A percentile compares a stretch with the other conserved stretches of the same genome.
Conservation (phyloP, 2,113 vertebrate species). For the Paratilapia polleni region DNA sequence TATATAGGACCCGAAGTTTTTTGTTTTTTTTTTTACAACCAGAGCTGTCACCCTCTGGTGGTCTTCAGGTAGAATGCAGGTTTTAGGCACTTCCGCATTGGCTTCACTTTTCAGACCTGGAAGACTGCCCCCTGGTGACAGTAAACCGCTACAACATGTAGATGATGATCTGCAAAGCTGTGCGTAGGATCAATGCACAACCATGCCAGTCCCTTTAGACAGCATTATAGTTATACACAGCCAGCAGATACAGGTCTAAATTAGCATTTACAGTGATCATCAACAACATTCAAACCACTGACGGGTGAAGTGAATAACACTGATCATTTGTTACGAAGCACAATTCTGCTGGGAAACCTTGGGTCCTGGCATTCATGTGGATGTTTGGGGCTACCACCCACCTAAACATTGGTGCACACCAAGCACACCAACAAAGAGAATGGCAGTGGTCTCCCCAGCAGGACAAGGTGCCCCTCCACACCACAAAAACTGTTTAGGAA, state of each 20-base stretch:
- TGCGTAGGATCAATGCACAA: not conserved
- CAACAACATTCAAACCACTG: not conserved
- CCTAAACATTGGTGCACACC: not conserved
- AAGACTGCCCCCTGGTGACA: not conserved
- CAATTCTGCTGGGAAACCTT: not conserved
- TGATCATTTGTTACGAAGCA: not conserved
- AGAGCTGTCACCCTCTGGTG: no score
- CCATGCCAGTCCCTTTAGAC: not conserved
- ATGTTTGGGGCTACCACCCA: not conserved
- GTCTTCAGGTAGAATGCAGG: no score
- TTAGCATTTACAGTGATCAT: not conserved
- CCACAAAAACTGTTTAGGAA: not conserved
- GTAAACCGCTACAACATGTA: not conserved
- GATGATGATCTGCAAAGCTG: not conserved
- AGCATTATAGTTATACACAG: not conserved
- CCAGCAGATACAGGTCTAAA: accelerated
- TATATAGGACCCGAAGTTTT: no score
- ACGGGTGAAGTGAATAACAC: not conserved
- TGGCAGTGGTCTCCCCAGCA: not conserved
- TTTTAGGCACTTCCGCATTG: no score
- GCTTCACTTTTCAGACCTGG: no score
- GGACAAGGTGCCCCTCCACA: not conserved
- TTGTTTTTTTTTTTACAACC: no score
- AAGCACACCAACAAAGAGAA: not conserved
- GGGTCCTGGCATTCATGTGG: not conserved